phyloP scores from a whole-genome alignment of 2,113 vertebrate species.

The Corythoichthys haematopterus region DNA sequence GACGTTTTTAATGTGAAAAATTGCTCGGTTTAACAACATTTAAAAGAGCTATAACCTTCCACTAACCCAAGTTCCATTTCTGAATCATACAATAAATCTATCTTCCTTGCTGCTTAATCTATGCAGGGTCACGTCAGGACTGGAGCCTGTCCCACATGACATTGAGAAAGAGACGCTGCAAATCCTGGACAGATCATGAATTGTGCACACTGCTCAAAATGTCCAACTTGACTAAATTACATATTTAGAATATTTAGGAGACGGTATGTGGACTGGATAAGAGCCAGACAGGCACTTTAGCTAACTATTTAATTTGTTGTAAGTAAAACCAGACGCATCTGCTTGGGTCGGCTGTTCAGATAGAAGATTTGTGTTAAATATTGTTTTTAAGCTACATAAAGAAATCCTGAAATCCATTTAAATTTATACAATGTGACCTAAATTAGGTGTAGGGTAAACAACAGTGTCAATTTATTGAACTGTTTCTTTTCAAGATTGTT shows the following conservation, averaged over 20 bases:
- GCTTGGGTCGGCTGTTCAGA: neutral
- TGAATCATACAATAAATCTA: neutral
- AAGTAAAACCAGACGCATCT: neutral
- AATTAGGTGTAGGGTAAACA: neutral
- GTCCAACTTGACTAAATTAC: neutral
- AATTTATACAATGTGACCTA: neutral
- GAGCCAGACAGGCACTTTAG: neutral
- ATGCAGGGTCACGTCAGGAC: neutral
- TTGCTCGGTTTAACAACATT: neutral
- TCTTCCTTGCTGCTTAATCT: neutral
- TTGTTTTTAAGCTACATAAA: neutral
- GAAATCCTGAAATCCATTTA: neutral
- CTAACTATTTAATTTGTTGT: neutral
- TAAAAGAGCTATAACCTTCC: neutral
- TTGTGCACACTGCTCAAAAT: neutral
- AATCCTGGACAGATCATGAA: neutral
- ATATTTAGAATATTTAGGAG: neutral
- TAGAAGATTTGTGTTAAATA: neutral
- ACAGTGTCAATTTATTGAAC: neutral
- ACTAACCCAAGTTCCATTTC: neutral
- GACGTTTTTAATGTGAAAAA: too few species aligned
- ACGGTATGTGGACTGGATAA: neutral
- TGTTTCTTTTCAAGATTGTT: neutral
- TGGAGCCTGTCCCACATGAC: neutral
- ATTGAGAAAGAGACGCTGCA: neutral